These are phyloP conservation scores for Anguilla obscura DNA, from an alignment of 2,797 vertebrate genomes.

Conservation along the genomic window DNA sequence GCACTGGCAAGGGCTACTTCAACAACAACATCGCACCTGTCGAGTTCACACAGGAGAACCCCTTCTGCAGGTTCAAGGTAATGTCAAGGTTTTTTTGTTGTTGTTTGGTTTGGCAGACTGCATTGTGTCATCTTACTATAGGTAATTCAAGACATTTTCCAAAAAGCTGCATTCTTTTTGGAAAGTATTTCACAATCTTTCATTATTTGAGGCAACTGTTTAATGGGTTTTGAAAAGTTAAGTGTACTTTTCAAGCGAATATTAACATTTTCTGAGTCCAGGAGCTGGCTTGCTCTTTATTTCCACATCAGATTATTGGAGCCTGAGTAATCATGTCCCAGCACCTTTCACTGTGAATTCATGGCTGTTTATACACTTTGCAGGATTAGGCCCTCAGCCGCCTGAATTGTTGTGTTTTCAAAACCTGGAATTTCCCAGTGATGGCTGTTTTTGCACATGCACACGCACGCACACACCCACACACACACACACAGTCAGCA, in stretches of 20 bases:
- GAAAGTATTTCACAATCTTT: neutral
- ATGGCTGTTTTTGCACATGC: neutral
- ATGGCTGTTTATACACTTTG: neutral
- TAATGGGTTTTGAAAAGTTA: neutral
- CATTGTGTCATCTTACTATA: neutral
- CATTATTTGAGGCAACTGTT: neutral
- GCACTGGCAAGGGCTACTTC: constrained; percentile 94
- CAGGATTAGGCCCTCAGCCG: neutral
- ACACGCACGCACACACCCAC: neutral
- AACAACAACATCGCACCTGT: constrained; percentile 87
- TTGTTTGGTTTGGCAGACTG: neutral
- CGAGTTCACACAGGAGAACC: constrained; percentile 94
- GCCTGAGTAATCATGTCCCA: neutral
- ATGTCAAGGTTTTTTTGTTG: neutral
- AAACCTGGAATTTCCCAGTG: neutral
- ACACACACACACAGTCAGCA: neutral
- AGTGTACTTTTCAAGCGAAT: neutral
- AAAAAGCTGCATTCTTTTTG: neutral
- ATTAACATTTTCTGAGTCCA: neutral
- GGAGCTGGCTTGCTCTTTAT: neutral
- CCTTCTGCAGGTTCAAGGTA: constrained; percentile 98
- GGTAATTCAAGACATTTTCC: neutral
- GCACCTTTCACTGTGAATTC: neutral
- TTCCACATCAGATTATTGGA: neutral
- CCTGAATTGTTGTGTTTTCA: neutral